Base-by-base conservation (phyloP, 2,113 vertebrate genomes). In the Urocolius indicus region DNA sequence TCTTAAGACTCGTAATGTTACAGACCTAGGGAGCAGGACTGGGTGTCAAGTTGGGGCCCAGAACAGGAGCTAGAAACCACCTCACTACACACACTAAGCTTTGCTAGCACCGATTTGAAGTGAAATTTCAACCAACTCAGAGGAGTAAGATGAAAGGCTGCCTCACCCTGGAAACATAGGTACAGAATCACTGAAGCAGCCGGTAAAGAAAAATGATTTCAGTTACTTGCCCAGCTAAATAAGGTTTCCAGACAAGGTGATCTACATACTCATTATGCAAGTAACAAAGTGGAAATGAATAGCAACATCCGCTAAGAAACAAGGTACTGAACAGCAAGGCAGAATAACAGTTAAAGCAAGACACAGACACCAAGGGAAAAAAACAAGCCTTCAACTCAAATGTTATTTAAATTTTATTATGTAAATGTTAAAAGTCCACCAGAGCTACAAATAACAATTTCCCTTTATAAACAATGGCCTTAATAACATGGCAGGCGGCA, bases 31-130 rank as follows among this genome's bases (percentile, higher is more conserved):
- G 11, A 46, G 29, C 7, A 38, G 12, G 32, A 89, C 62, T 2
- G 1, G 5, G 27, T 2, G 9, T 6, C 19, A 41, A 24, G 10
- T 0, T 30, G 6, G 6, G 11, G 4, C 6, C 11, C 8, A 10
- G 8, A 45, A 14, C 9, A 69, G 7, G 51, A 62, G 24, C 5
- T 4, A 19, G 45, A 34, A 87, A 29, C 16, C 20, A 58, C 18
- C 41, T 48, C 15, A 5, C 30, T 22, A 17, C 24, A 21, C 6
- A 29, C 63, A 5, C 5, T 23, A 21, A 32, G 23, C 11, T 69
- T 62, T 24, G 17, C n/a, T 18, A 32, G 27, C 17, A 63, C 17
- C 3, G 3, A 15, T 23, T 9, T 18, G 5, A 59, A 65, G 12
- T 13, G 34, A 55, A 68, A 73, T 30, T 14, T 72, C 52, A 57